phyloP scores from a whole-genome alignment of 1,140 invertebrate species.

The Ceratosolen solmsi region DNA sequence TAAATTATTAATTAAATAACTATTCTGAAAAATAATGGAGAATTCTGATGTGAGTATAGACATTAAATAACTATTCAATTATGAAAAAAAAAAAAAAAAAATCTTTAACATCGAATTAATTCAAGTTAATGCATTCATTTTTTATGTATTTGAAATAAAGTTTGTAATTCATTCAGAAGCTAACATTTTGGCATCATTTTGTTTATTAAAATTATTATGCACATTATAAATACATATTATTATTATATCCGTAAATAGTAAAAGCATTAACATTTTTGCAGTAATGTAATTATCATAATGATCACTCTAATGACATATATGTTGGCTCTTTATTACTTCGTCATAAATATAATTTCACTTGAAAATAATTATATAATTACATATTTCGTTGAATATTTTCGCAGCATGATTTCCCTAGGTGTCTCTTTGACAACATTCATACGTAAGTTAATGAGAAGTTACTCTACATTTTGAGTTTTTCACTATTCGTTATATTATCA shows the following conservation, averaged over 20 bases:
- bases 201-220: background rate
- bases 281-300: background rate
- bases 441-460: background rate
- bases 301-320: background rate
- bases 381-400: conserved; percentile 22
- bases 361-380: conserved; percentile 50
- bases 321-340: background rate
- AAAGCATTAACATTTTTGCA: background rate
- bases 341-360: conserved; percentile 49
- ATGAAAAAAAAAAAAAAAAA: no score
- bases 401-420: background rate
- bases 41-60: no score
- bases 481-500: conserved; percentile 4
- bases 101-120: no score
- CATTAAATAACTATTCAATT: background rate
- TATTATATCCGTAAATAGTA: no score
- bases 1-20: no score
- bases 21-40: no score
- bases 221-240: no score
- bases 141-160: background rate
- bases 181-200: background rate
- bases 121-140: no score
- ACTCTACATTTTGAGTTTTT: conserved; percentile 3
- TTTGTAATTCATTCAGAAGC: background rate
- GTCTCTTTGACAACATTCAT: conserved; percentile 23